Evolutionary conservation across 2,113 vertebrate genomes (phyloP), one percentile per base, ranked within the genome.

Genomic region (Barbus barbus): DNA sequence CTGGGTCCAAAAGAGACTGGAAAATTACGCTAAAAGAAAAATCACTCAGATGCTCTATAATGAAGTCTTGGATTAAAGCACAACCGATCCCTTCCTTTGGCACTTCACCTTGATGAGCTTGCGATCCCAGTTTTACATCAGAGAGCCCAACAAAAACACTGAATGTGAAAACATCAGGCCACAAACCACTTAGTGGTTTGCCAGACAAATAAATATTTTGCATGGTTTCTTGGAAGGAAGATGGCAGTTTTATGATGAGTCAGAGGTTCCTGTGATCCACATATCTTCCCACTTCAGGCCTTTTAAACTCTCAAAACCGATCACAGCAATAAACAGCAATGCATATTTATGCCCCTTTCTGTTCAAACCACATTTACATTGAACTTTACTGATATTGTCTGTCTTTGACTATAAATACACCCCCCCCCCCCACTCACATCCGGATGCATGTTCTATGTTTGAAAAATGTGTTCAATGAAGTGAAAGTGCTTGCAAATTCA

Each of bases 231-330:
- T 69, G 69, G 76, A 86, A 79, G 41, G 58, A 83, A 41, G 51
- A 73, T 41, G 51, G 22, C 12, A 67, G 60, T 78, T 78, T 51
- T 58, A 41, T 53, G 83, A 46, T 79, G 81, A 81, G 24, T 86
- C 82, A 76, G 22, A 80, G 9, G 1, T 16, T 14, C 18, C 31
- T 20, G 33, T 24, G 20, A 41, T 41, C 16, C 12, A 51, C 44
- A 44, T 75, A 71, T 60, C 33, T 75, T 44, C 48, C 69, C 71
- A 28, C 18, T 28, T 26, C 51, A n/a, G 79, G 65, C 60, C 16
- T 75, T 86, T 67, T 84, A 5, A 69, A 36, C 41, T 83, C 82
- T 36, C 26, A 1, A 51, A 74, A 76, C 31, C 26, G 12, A 33
- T 83, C 67, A 65, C 48, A 9, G 78, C 16, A n/a, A 74, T 28